phyloP scores from a whole-genome alignment of 1,140 invertebrate genomes.

The Homalodisca vitripennis region DNA sequence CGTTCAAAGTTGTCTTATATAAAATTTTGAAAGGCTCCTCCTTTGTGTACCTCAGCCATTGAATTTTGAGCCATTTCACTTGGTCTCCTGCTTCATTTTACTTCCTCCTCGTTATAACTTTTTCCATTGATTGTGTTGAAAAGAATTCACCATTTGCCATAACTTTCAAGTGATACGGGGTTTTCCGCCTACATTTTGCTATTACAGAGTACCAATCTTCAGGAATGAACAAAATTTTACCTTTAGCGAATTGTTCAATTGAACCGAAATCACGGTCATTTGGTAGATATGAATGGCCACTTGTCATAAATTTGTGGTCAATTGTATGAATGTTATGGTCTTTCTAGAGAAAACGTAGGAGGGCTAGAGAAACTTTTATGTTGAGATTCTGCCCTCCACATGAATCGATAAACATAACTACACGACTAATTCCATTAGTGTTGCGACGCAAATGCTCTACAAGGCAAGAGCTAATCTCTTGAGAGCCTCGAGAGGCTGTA shows the following conservation, averaged over 20 bases:
- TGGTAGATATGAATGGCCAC: constrained; percentile 33
- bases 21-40: background rate
- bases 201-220: constrained; percentile 17
- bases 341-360: constrained; percentile 31
- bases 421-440: constrained; percentile 25
- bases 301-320: constrained; percentile 37
- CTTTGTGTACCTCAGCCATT: background rate
- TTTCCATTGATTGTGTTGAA: constrained; percentile 5
- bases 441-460: constrained; percentile 35
- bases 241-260: constrained; percentile 11
- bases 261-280: constrained; percentile 28
- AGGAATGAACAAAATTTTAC: background rate
- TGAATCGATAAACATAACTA: constrained; percentile 29
- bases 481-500: constrained; percentile 38
- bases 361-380: constrained; percentile 35
- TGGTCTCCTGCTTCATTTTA: background rate
- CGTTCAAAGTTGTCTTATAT: background rate
- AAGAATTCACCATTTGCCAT: constrained; percentile 20
- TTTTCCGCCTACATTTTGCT: constrained; percentile 12
- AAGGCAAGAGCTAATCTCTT: constrained; percentile 40
- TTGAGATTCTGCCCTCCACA: constrained; percentile 37
- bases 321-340: constrained; percentile 37
- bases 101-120: constrained; percentile 14
- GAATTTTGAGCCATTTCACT: background rate
- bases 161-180: constrained; percentile 1